phyloP scores from a whole-genome alignment of 2,888 invertebrate species.

The Philereme vetulata region DNA sequence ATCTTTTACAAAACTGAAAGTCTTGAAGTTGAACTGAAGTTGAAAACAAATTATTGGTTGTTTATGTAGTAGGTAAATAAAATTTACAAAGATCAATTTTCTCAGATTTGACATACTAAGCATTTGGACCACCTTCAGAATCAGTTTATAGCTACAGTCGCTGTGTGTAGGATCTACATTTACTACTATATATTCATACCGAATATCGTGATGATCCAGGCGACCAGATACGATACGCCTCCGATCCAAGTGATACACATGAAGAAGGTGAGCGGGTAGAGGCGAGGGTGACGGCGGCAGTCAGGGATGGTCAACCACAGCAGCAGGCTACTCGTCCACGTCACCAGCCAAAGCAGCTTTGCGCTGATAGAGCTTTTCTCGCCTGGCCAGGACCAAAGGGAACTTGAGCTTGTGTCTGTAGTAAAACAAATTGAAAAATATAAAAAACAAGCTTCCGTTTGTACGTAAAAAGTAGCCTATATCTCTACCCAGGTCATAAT shows the following conservation, averaged over 20 bases:
- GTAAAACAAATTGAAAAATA: not conserved
- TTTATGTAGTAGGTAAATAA: too few species aligned
- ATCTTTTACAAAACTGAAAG: too few species aligned
- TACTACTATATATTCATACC: constrained; percentile 73
- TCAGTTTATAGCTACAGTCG: too few species aligned
- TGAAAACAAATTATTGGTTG: too few species aligned
- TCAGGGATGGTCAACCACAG: constrained; percentile 91
- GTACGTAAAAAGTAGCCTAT: too few species aligned
- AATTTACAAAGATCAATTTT: too few species aligned
- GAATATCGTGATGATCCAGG: constrained; percentile 92
- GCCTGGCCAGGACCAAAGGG: constrained; percentile 84
- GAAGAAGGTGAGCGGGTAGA: constrained; percentile 88
- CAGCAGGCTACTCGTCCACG: constrained; percentile 89
- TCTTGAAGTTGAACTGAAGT: too few species aligned
- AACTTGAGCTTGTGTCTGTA: constrained; percentile 59
- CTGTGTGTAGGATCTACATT: too few species aligned
- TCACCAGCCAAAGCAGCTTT: constrained; percentile 84
- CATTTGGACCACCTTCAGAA: too few species aligned
- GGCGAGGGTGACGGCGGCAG: constrained; percentile 84
- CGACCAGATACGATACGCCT: constrained; percentile 90
- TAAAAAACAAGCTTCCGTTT: too few species aligned
- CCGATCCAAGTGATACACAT: constrained; percentile 94
- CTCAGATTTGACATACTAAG: too few species aligned
- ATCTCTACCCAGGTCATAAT: too few species aligned
- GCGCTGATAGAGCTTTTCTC: constrained; percentile 65